Evolutionary conservation across 2,113 vertebrate genomes (phyloP).

Genomic region (Spermophilus dauricus): DNA sequence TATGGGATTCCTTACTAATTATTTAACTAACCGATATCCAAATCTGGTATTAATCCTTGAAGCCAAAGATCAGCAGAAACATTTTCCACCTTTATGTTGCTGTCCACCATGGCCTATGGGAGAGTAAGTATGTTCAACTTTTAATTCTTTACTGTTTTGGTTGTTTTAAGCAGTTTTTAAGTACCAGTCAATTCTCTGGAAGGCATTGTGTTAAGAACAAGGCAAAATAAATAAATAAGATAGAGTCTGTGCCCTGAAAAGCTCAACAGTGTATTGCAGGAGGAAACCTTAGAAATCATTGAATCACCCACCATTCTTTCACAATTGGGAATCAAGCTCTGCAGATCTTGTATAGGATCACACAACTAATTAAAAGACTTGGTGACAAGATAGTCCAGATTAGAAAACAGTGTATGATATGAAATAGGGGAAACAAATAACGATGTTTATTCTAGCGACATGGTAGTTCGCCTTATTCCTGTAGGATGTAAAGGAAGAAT

Average conservation of each 20-base stretch:
- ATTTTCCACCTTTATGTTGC: slow-evolving; percentile 97
- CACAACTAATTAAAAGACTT: background rate
- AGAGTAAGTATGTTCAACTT: slow-evolving; percentile 93
- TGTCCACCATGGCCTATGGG: slow-evolving; percentile 98
- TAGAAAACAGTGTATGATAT: background rate
- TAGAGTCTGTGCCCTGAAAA: background rate
- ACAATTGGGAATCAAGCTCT: background rate
- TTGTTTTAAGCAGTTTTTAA: background rate
- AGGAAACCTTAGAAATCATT: background rate
- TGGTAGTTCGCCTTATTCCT: background rate
- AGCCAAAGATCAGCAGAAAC: slow-evolving; percentile 97
- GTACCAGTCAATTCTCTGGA: background rate
- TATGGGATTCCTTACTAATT: slow-evolving; percentile 98
- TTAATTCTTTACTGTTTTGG: background rate
- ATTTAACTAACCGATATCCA: slow-evolving; percentile 96
- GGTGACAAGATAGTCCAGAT: background rate
- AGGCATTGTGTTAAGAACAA: background rate
- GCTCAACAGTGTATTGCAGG: background rate
- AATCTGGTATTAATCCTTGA: slow-evolving; percentile 97
- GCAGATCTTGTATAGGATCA: background rate
- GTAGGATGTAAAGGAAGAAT: background rate
- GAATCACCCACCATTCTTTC: background rate
- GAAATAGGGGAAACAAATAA: background rate
- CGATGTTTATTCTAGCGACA: background rate
- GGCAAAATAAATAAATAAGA: background rate